These are phyloP conservation scores for Syrrhaptes paradoxus DNA, from an alignment of 2,113 vertebrate genomes.

Conservation along the genomic window DNA sequence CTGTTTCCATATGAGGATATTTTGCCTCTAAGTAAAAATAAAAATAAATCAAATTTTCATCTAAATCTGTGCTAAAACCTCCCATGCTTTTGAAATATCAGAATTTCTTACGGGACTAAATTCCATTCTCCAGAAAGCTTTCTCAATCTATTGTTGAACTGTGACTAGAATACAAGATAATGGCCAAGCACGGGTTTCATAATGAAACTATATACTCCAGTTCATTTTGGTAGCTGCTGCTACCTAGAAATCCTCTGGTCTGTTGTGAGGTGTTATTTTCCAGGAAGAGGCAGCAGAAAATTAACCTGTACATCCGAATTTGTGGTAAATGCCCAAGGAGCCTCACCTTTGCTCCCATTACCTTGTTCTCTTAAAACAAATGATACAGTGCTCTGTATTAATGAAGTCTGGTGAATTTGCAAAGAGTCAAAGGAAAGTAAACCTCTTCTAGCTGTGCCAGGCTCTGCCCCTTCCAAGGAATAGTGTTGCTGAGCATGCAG, in stretches of 20 bases:
- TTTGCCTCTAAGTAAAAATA: neutral
- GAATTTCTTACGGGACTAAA: neutral
- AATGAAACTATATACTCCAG: neutral
- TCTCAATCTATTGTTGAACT: neutral
- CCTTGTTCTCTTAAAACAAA: neutral
- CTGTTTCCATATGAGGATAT: neutral
- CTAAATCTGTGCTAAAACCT: neutral
- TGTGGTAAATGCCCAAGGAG: neutral
- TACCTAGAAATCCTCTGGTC: neutral
- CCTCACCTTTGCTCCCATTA: neutral
- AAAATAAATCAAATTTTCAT: neutral
- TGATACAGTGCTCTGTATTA: neutral
- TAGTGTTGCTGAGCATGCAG: neutral
- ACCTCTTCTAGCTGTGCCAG: neutral
- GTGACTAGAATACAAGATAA: neutral
- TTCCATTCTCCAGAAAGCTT: neutral
- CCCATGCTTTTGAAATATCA: neutral
- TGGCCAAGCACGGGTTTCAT: neutral
- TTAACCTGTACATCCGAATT: neutral
- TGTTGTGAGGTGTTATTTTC: neutral
- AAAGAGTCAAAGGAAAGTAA: neutral
- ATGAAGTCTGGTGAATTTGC: neutral
- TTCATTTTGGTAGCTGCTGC: neutral
- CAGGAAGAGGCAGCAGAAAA: neutral
- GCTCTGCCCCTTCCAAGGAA: neutral